Conservation (phyloP, 2,888 invertebrate species). For the Epinotia ramella region DNA sequence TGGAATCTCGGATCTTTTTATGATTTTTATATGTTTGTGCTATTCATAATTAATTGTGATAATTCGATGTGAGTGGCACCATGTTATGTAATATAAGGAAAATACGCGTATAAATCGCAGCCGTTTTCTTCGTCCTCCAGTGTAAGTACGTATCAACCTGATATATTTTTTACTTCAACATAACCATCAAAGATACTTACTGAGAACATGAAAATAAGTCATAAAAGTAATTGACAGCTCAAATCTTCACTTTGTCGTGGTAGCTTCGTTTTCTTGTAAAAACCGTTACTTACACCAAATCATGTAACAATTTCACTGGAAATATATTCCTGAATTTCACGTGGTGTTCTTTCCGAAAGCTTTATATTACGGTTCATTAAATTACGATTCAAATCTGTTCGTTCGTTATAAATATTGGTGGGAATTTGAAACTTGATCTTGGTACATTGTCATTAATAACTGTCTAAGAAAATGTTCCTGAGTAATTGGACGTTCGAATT, state of each 20-base stretch:
- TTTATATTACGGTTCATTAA: slow-evolving; percentile 34
- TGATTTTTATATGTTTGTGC: too few species aligned
- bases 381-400: slow-evolving; percentile 27
- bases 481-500: slow-evolving; percentile 12
- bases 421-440: slow-evolving; percentile 23
- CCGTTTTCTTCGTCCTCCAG: too few species aligned
- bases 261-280: slow-evolving; percentile 21
- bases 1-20: too few species aligned
- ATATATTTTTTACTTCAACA: too few species aligned
- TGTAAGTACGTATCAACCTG: too few species aligned
- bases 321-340: slow-evolving; percentile 33
- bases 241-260: slow-evolving; percentile 23
- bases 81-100: too few species aligned
- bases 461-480: slow-evolving; percentile 15
- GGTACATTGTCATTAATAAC: slow-evolving; percentile 10
- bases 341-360: slow-evolving; percentile 22
- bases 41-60: too few species aligned
- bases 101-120: too few species aligned
- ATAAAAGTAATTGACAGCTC: slow-evolving; percentile 8
- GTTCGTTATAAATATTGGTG: slow-evolving; percentile 29
- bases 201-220: slow-evolving; percentile 6
- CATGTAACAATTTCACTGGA: slow-evolving; percentile 22
- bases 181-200: neutral
- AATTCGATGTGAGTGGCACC: too few species aligned
- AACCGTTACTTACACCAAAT: slow-evolving; percentile 30